Conservation (phyloP, 2,888 invertebrate species). For the Hyppa rectilinea region DNA sequence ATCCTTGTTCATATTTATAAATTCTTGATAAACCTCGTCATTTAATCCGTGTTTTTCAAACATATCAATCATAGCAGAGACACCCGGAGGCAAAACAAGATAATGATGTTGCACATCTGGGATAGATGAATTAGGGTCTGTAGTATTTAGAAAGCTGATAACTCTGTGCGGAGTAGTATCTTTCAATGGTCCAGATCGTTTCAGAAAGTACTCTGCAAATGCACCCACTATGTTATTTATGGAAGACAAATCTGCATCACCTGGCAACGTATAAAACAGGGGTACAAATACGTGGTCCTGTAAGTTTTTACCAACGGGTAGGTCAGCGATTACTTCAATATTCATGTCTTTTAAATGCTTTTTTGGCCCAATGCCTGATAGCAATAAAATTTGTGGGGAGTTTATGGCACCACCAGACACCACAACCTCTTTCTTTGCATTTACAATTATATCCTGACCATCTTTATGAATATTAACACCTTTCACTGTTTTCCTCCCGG, state of each 20-base stretch:
- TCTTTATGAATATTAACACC: slow-evolving; percentile 82
- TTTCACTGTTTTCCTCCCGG: slow-evolving; percentile 81
- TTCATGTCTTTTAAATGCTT: slow-evolving; percentile 79
- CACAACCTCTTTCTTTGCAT: slow-evolving; percentile 87
- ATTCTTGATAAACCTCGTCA: slow-evolving; percentile 73
- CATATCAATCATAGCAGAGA: slow-evolving; percentile 73
- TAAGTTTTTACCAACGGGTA: slow-evolving; percentile 89
- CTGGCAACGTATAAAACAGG: slow-evolving; percentile 76
- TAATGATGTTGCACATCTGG: slow-evolving; percentile 81
- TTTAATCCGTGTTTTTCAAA: slow-evolving; percentile 71
- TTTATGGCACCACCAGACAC: slow-evolving; percentile 88
- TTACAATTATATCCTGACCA: slow-evolving; percentile 77
- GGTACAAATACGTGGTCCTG: slow-evolving; percentile 88
- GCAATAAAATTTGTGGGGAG: slow-evolving; percentile 87
- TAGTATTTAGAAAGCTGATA: slow-evolving; percentile 78
- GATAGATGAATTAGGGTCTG: slow-evolving; percentile 71
- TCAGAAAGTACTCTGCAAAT: slow-evolving; percentile 85
- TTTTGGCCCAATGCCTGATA: slow-evolving; percentile 89
- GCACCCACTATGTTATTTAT: slow-evolving; percentile 74
- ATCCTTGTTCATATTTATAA: slow-evolving; percentile 73
- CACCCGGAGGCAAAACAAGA: slow-evolving; percentile 73
- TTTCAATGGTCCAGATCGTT: slow-evolving; percentile 86
- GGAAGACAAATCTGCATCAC: slow-evolving; percentile 69
- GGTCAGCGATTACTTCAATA: slow-evolving; percentile 83
- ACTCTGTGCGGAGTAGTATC: slow-evolving; percentile 81